Evolutionary conservation across 2,113 vertebrate species (phyloP), one percentile per base, ranked within the genome.

Genomic region (Misgurnus anguillicaudatus): DNA sequence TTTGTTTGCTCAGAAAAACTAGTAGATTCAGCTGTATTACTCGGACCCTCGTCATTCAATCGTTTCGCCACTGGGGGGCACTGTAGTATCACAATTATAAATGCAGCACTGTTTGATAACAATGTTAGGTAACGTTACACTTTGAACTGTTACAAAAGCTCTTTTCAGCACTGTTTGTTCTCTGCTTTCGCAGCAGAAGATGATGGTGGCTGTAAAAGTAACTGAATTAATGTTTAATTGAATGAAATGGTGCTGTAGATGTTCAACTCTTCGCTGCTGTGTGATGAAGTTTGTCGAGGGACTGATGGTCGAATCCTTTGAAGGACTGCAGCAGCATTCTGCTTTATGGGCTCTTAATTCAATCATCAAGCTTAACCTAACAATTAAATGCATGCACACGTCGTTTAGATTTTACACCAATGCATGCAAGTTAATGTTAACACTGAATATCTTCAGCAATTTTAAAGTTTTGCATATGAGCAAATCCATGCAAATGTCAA

Each of bases 1-100:
- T 24, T 31, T 31, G 24, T 31, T 31, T 31, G 24, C 24, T 31
- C 24, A 31, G 24, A 31, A 31, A 31, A 31, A 31, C 24, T 31
- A 31, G 24, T 31, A 31, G 24, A 31, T 31, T 31, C 24, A 31
- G 2, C 24, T 31, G 24, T 31, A 9, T 64, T 9, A 36, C 39
- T 1, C 39, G n/a, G 38, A n/a, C 3, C 9, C 3, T 66, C 5
- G 9, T 16, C 11, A 3, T 16, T 48, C 10, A 45, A 39, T 68
- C 9, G 14, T 68, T 75, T 21, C 38, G 16, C 80, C 92, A 87
- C 85, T 71, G 88, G 91, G 75, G 82, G 85, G 88, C 87, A 74
- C 0, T 7, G 75, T 6, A 87, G 74, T 16, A 58, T 63, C 82
- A 81, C 65, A n/a, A 9, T 68, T 75, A 48, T 45, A 17, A 17